These are phyloP conservation scores for Tenthredo mesomela DNA, from an alignment of 2,888 invertebrate species.

Conservation along the genomic window DNA sequence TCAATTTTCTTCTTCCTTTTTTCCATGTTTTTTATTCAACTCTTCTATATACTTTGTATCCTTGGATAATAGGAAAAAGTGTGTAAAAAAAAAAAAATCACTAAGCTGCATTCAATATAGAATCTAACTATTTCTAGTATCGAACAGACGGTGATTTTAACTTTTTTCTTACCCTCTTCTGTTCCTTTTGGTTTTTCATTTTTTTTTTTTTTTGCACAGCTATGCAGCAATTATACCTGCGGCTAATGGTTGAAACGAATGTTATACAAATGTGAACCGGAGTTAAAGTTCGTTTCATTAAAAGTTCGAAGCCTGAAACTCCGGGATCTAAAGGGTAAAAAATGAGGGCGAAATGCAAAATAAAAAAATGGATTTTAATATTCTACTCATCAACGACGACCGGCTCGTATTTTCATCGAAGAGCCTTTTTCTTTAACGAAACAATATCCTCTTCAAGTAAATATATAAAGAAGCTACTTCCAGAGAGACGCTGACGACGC, in stretches of 20 bases:
- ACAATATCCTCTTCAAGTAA: conserved; percentile 48
- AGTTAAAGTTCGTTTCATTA: neutral
- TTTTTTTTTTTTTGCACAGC: neutral
- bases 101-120: neutral
- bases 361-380: neutral
- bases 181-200: neutral
- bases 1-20: conserved; percentile 6
- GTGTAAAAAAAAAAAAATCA: neutral
- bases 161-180: too few relatives aligned
- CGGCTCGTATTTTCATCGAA: conserved; percentile 3
- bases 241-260: neutral
- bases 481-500: conserved; percentile 58
- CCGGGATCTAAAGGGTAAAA: neutral
- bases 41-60: neutral
- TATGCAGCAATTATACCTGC: neutral
- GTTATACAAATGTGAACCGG: neutral
- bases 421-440: neutral
- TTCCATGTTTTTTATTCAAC: neutral
- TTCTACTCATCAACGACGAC: neutral
- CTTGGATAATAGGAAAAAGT: neutral
- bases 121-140: neutral
- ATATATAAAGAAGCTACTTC: conserved; percentile 44
- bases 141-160: neutral
- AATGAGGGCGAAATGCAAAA: neutral
- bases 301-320: neutral